Base-by-base conservation (phyloP, 2,113 vertebrate genomes). In the Lophochroa leadbeateri region DNA sequence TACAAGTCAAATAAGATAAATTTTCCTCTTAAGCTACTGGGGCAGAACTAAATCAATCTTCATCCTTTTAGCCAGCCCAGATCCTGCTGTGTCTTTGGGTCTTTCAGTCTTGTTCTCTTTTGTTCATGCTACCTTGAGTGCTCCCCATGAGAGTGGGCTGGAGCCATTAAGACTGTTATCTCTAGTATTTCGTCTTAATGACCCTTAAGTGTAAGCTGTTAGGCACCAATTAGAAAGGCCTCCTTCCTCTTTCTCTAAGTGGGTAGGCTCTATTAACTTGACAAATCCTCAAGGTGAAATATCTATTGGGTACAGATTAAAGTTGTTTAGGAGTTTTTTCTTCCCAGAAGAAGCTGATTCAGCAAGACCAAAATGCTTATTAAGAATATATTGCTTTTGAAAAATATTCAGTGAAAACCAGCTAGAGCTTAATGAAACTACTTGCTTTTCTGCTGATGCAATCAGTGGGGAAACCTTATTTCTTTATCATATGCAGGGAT, bases 81-180 rank as follows among this genome's bases (percentile, higher is more conserved):
- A 88, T 35, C 87, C 88, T 90, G 92, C 82, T 96, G 93, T 39
- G 88, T 64, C 92, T 91, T 88, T 58, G 88, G 79, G 76, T 50
- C 90, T 94, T 88, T 93, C 68, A 88, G 41, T 83, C 53, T 86
- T 41, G 43, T 83, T 93, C 50, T 43, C 79, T 94, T 94, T 94
- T 92, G 75, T 92, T 94, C 87, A 43, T 53, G 46, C 68, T 96
- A 92, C 90, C 88, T 71, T 88, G 93, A 96, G 93, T 88, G 79
- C 79, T 93, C 82, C 93, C 94, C 92, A 60, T 58, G 94, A 96
- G 94, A 94, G 70, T 57, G 82, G 65, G 70, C 81, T 95, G 84
- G 84, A 91, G 91, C 78, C 93, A 95, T 96, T 95, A 97, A 96
- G 96, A 72, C 89, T 95, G 81, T 97, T 97, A 91, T 97, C 93